Evolutionary conservation across 2,113 vertebrate species (phyloP).

Genomic region (Caranx melampygus): DNA sequence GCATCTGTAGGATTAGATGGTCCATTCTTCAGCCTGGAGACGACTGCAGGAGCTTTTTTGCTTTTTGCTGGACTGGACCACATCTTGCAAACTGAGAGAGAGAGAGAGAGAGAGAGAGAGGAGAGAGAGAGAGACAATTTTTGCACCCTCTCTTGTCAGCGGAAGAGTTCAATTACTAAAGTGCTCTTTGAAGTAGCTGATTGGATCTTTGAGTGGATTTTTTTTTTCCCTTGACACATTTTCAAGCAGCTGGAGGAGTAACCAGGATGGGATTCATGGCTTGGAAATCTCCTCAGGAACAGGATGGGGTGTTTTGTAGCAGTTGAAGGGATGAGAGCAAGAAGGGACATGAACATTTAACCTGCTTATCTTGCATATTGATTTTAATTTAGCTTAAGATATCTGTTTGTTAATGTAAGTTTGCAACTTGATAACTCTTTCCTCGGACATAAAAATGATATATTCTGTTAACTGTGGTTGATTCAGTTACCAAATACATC

Average conservation of each 20-base stretch:
- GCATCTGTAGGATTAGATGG: constrained; percentile 42
- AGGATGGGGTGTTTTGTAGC: constrained; percentile 6
- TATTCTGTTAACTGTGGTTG: neutral
- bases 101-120: neutral
- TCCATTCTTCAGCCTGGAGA: constrained; percentile 20
- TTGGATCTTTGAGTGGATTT: constrained; percentile 42
- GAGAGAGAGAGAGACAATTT: constrained; percentile 2
- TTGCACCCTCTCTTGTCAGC: neutral
- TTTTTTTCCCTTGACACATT: constrained; percentile 4
- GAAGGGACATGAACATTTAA: neutral
- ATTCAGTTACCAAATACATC: neutral
- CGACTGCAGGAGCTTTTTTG: constrained; percentile 5
- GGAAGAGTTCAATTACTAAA: constrained; percentile 45
- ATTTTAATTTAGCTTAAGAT: neutral
- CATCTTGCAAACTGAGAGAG: constrained; percentile 5
- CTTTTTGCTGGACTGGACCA: constrained; percentile 8
- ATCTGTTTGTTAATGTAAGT: neutral
- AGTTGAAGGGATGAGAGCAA: constrained; percentile 4
- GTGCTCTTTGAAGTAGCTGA: constrained; percentile 28
- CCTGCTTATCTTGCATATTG: neutral
- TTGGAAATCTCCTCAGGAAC: constrained; percentile 1
- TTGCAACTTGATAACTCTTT: neutral
- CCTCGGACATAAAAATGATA: neutral
- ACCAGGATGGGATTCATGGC: constrained; percentile 32
- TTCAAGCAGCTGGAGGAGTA: constrained; percentile 17